Percentiles rank a stretch among this genome's conserved stretches.
phyloP scores from a whole-genome alignment of 2,888 invertebrate species.

The Lypha dubia region DNA sequence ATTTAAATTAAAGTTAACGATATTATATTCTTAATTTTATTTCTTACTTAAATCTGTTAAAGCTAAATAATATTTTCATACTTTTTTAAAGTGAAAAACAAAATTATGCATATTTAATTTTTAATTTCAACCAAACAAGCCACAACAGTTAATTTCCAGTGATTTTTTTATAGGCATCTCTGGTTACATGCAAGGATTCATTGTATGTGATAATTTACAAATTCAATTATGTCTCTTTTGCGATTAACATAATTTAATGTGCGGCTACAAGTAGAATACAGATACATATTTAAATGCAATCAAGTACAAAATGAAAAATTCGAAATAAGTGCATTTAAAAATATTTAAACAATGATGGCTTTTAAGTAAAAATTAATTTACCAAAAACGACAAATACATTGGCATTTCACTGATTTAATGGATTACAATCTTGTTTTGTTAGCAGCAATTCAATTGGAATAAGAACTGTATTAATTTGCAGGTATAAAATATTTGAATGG shows the following conservation, averaged over 20 bases:
- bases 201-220: conserved; percentile 53
- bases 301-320: not conserved
- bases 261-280: conserved; percentile 32
- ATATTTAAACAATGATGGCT: not conserved
- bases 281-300: conserved; percentile 5
- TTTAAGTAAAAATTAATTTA: conserved; percentile 37
- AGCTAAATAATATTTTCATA: not conserved
- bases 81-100: not conserved
- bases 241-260: conserved; percentile 56
- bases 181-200: conserved; percentile 21
- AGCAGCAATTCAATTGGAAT: not conserved
- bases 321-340: not conserved
- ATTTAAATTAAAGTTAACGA: too few relatives aligned
- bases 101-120: not conserved
- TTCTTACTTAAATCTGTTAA: not conserved
- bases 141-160: conserved; percentile 56
- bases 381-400: conserved; percentile 17
- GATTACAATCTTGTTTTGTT: conserved; percentile 12
- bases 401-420: not conserved
- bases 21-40: not conserved
- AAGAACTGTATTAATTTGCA: not conserved
- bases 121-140: conserved; percentile 7
- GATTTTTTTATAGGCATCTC: not conserved
- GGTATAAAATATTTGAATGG: not conserved
- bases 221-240: conserved; percentile 58